A percentile compares a stretch with the other conserved stretches of the same genome.
Evolutionary conservation across 2,113 vertebrate genomes (phyloP).

Genomic region (Antechinus stuartii): DNA sequence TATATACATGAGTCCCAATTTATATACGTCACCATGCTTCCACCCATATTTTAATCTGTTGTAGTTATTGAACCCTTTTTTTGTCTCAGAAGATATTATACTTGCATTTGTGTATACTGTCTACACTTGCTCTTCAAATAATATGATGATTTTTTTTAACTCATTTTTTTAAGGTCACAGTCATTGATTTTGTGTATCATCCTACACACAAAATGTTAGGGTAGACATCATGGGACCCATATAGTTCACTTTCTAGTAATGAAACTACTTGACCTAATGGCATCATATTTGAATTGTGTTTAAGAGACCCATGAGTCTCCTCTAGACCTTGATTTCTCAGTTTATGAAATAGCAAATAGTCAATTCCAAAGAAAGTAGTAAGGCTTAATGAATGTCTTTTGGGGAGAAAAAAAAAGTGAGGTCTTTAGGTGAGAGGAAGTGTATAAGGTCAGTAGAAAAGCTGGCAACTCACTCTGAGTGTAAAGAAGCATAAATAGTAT

Average conservation of each 20-base stretch:
- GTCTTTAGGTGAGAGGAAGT: constrained; percentile 48
- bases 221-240: background rate
- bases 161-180: background rate
- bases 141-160: background rate
- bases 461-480: constrained; percentile 49
- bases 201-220: background rate
- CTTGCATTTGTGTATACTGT: background rate
- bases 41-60: background rate
- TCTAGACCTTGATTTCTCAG: background rate
- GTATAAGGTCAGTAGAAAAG: constrained; percentile 60
- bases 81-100: background rate
- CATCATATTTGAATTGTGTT: background rate
- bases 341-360: constrained; percentile 45
- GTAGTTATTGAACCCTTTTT: background rate
- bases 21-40: background rate
- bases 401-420: constrained; percentile 45
- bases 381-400: constrained; percentile 21
- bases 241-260: background rate
- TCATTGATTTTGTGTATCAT: background rate
- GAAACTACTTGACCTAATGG: background rate
- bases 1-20: background rate
- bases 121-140: background rate
- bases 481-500: constrained; percentile 64
- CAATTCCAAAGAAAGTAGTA: constrained; percentile 45
- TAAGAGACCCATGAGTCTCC: background rate